Conservation (phyloP, 2,797 vertebrate genomes). For the Varecia variegata region DNA sequence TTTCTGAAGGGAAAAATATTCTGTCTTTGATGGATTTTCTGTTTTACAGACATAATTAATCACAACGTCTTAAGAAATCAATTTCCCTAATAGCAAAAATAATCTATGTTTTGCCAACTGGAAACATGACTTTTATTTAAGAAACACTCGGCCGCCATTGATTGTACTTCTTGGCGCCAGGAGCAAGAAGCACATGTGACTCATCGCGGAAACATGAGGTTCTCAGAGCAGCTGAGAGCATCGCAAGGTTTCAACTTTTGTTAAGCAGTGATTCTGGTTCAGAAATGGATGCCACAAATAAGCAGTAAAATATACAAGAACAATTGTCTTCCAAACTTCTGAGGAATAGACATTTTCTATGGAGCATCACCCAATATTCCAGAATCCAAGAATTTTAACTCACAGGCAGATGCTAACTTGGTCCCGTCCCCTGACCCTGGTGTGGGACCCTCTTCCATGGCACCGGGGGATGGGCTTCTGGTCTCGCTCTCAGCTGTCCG, state of each 20-base stretch:
- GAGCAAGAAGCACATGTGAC: background rate
- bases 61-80: constrained; percentile 46
- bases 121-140: constrained; percentile 36
- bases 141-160: background rate
- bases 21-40: constrained; percentile 66
- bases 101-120: constrained; percentile 48
- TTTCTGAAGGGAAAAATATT: constrained; percentile 54
- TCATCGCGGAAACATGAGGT: background rate
- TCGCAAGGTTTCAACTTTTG: background rate
- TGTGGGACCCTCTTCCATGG: rapidly evolving
- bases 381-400: background rate
- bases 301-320: background rate
- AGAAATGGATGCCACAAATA: background rate
- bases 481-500: background rate
- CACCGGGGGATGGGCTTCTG: background rate
- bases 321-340: background rate
- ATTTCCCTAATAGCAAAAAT: constrained; percentile 53
- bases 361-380: rapidly evolving
- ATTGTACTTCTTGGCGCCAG: background rate
- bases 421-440: rapidly evolving
- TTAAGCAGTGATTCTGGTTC: background rate
- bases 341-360: background rate
- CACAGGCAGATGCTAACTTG: rapidly evolving
- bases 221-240: background rate
- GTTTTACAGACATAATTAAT: constrained; percentile 59